Evolutionary conservation across 2,797 vertebrate species (phyloP).

Genomic region (Parauchenoglanis punctatus): DNA sequence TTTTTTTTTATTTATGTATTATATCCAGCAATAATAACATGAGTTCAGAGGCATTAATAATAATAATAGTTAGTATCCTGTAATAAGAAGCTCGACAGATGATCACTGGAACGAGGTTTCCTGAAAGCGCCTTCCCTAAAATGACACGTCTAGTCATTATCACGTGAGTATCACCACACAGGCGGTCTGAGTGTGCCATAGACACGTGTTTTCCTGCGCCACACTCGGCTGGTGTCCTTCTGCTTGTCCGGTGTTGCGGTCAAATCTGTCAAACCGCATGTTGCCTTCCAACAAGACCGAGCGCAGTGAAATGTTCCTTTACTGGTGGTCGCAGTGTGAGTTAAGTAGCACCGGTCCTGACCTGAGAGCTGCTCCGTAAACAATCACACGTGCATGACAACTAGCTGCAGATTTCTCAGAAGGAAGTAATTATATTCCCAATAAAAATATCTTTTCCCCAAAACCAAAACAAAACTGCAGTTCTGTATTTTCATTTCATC

Average conservation of each 20-base stretch:
- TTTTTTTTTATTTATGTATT: not conserved
- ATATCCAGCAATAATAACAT: not conserved
- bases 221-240: not conserved
- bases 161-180: not conserved
- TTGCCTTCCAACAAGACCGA: not conserved
- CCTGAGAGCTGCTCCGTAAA: not conserved
- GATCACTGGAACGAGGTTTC: not conserved
- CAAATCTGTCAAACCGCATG: not conserved
- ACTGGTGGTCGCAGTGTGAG: not conserved
- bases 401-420: not conserved
- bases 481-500: not conserved
- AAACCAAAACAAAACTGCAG: not conserved
- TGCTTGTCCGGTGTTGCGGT: not conserved
- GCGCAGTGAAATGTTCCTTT: not conserved
- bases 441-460: not conserved
- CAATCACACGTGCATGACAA: not conserved
- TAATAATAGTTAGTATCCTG: not conserved
- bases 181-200: constrained; percentile 19
- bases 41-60: not conserved
- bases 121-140: not conserved
- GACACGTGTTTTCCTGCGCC: constrained; percentile 26
- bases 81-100: not conserved
- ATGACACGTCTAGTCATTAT: not conserved
- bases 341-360: not conserved
- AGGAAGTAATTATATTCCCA: not conserved